Evolutionary conservation across 1,140 invertebrate species (phyloP).

Genomic region (Muscidifurax raptorellus): DNA sequence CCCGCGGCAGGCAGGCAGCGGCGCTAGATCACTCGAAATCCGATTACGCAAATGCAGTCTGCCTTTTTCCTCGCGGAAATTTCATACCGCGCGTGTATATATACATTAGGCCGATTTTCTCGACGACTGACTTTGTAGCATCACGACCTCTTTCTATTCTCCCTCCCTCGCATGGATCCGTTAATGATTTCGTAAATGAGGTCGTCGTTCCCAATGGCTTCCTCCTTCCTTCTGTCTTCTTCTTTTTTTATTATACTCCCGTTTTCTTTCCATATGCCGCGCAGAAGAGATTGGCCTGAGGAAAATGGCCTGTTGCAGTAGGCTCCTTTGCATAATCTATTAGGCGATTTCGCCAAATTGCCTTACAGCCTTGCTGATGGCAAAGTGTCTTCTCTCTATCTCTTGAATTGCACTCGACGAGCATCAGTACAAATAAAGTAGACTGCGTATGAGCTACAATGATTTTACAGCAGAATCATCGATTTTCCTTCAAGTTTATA

Average conservation of each 20-base stretch:
- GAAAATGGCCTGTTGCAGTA: not conserved
- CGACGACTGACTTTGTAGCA: not conserved
- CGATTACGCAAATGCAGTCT: slow-evolving; percentile 41
- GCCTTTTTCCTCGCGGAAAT: slow-evolving; percentile 5
- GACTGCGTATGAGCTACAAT: not conserved
- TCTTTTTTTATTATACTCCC: not conserved
- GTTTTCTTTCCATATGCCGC: not conserved
- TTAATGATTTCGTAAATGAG: slow-evolving; percentile 22
- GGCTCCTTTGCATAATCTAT: not conserved
- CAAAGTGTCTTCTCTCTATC: not conserved
- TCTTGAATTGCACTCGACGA: not conserved
- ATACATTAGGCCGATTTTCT: slow-evolving; percentile 18
- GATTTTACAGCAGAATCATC: not conserved
- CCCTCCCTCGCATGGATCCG: not conserved
- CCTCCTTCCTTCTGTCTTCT: not conserved
- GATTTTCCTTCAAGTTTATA: not conserved
- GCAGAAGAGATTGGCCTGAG: not conserved
- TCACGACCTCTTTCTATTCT: not conserved
- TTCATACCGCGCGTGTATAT: not conserved
- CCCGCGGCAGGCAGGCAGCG: no score
- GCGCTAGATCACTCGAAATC: slow-evolving; percentile 27
- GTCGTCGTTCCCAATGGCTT: not conserved
- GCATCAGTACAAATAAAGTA: no score
- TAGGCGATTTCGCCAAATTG: not conserved
- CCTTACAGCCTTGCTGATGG: not conserved